Conservation (phyloP, 1,140 invertebrate genomes). For the Coptotermes formosanus region DNA sequence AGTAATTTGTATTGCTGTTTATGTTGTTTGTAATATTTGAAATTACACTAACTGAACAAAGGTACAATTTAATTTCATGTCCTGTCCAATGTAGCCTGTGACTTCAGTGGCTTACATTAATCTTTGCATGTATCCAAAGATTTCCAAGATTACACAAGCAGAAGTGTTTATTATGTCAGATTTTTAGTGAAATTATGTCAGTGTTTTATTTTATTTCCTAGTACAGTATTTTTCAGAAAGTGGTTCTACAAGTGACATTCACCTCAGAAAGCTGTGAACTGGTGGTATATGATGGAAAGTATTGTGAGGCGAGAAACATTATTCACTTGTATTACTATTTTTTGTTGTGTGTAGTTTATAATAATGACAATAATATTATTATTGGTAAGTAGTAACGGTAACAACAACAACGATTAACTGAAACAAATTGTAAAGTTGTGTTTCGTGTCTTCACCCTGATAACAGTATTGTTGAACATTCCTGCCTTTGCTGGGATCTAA, state of each 20-base stretch:
- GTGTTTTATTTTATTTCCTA: neutral
- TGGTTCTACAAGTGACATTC: neutral
- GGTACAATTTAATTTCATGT: neutral
- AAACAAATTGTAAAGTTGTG: neutral
- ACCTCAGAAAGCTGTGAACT: neutral
- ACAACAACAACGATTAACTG: neutral
- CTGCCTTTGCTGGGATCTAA: too few species aligned
- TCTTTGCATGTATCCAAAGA: neutral
- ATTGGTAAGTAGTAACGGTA: neutral
- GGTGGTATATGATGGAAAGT: neutral
- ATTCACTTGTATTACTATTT: neutral
- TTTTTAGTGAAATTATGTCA: neutral
- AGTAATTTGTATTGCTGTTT: neutral
- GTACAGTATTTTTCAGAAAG: neutral
- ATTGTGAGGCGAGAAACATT: neutral
- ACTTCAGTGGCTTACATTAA: neutral
- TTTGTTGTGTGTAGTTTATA: neutral
- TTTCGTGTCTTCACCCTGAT: too few species aligned
- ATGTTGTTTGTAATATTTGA: neutral
- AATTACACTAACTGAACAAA: neutral
- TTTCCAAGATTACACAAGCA: neutral
- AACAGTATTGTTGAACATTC: too few species aligned
- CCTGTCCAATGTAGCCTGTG: conserved; percentile 1
- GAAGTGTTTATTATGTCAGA: neutral
- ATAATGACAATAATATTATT: neutral